Evolutionary conservation across 92 coral and sea anemone species (phyloP).

Genomic region (Actinostola sp.): DNA sequence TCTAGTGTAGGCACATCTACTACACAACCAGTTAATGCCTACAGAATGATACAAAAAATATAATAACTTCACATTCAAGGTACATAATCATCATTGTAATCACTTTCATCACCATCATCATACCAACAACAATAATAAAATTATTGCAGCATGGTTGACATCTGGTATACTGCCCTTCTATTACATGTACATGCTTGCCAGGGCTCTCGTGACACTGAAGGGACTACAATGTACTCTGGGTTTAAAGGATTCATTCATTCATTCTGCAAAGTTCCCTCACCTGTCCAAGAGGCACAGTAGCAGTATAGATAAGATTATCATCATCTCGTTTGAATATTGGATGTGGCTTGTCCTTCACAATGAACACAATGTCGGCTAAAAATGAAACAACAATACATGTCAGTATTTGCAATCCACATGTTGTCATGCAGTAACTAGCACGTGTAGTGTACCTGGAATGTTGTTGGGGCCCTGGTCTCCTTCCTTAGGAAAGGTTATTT

Average conservation of each 20-base stretch:
- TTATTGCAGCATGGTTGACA: no score
- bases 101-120: no score
- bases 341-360: slow-evolving; percentile 97
- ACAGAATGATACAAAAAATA: background rate
- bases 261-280: slow-evolving; percentile 37
- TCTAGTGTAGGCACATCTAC: slow-evolving; percentile 99
- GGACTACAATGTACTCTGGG: no score
- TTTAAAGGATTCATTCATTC: background rate
- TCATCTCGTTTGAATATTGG: slow-evolving; percentile 94
- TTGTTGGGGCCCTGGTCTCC: slow-evolving; percentile 99
- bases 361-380: slow-evolving; percentile 96
- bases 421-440: background rate
- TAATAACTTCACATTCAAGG: background rate
- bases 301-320: slow-evolving; percentile 90
- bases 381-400: background rate
- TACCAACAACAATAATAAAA: no score
- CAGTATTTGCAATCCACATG: background rate
- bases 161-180: no score
- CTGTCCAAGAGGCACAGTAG: slow-evolving; percentile 98
- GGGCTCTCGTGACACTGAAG: no score
- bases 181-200: no score
- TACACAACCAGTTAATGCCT: slow-evolving; percentile 97
- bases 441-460: slow-evolving; percentile 96
- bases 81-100: no score
- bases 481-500: slow-evolving; percentile 96